Conservation (phyloP, 2,888 invertebrate genomes). For the Doris montereyensis region DNA sequence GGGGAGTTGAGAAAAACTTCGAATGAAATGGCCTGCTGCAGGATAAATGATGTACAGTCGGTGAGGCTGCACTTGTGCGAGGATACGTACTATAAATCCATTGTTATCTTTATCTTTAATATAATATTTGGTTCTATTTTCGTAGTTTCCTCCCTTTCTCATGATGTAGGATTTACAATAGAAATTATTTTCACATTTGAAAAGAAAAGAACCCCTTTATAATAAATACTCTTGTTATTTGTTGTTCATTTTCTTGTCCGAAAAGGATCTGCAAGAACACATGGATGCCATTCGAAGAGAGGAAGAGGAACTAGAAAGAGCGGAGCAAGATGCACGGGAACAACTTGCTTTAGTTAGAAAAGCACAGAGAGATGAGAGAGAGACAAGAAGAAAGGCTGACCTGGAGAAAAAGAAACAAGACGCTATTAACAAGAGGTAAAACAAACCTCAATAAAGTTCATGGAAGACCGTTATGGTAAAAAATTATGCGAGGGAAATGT, state of each 20-base stretch:
- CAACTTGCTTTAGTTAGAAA: conserved; percentile 55
- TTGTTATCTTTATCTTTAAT: too few relatives aligned
- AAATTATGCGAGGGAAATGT: too few relatives aligned
- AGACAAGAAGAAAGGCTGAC: conserved; percentile 57
- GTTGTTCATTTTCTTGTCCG: background rate
- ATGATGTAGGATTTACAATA: too few relatives aligned
- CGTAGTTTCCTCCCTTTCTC: too few relatives aligned
- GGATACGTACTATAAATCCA: too few relatives aligned
- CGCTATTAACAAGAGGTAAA: conserved; percentile 47
- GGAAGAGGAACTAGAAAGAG: conserved; percentile 58
- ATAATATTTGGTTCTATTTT: too few relatives aligned
- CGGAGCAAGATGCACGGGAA: conserved; percentile 62
- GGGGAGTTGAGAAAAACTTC: too few relatives aligned
- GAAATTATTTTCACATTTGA: background rate
- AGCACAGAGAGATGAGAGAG: conserved; percentile 60
- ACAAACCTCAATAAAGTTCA: background rate
- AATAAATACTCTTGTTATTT: background rate
- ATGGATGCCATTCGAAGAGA: conserved; percentile 56
- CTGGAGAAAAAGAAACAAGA: conserved; percentile 59
- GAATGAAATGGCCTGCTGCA: too few relatives aligned
- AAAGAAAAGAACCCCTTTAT: background rate
- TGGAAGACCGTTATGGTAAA: too few relatives aligned
- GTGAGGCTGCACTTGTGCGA: too few relatives aligned
- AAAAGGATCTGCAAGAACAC: conserved; percentile 55
- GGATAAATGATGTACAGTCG: too few relatives aligned